phyloP scores from a whole-genome alignment of 2,888 invertebrate species.

The Melitaea athalia region DNA sequence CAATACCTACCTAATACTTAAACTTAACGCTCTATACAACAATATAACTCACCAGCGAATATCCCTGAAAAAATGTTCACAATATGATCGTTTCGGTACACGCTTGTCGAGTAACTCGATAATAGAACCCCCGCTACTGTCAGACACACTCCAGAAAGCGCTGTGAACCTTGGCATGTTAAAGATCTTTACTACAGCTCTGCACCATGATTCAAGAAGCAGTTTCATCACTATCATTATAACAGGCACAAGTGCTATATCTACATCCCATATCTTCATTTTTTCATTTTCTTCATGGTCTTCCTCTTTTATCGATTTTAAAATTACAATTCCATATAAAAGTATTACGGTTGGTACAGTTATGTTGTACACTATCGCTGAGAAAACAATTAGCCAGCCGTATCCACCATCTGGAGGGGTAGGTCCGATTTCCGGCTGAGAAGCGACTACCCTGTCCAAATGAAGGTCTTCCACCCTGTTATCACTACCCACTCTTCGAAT shows the following conservation, averaged over 20 bases:
- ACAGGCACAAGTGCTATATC: slow-evolving; percentile 83
- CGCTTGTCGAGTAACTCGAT: slow-evolving; percentile 75
- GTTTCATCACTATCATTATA: slow-evolving; percentile 81
- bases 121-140: slow-evolving; percentile 82
- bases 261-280: slow-evolving; percentile 80
- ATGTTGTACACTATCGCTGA: slow-evolving; percentile 84
- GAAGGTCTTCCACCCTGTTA: slow-evolving; percentile 62
- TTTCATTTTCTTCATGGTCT: slow-evolving; percentile 65
- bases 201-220: slow-evolving; percentile 83
- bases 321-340: slow-evolving; percentile 80
- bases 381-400: slow-evolving; percentile 85
- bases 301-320: slow-evolving; percentile 76
- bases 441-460: slow-evolving; percentile 83
- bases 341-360: slow-evolving; percentile 80
- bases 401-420: slow-evolving; percentile 85
- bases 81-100: slow-evolving; percentile 70
- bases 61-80: slow-evolving; percentile 78
- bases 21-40: neutral
- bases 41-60: slow-evolving; percentile 69
- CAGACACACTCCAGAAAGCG: slow-evolving; percentile 80
- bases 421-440: slow-evolving; percentile 86
- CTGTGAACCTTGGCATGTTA: slow-evolving; percentile 83
- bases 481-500: slow-evolving; percentile 49
- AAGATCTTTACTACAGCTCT: slow-evolving; percentile 79
- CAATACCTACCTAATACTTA: slow-evolving; percentile 21